Percentiles rank a stretch among this genome's conserved stretches.
Evolutionary conservation across 2,113 vertebrate species (phyloP).

Genomic region (Nyctereutes procyonoides): DNA sequence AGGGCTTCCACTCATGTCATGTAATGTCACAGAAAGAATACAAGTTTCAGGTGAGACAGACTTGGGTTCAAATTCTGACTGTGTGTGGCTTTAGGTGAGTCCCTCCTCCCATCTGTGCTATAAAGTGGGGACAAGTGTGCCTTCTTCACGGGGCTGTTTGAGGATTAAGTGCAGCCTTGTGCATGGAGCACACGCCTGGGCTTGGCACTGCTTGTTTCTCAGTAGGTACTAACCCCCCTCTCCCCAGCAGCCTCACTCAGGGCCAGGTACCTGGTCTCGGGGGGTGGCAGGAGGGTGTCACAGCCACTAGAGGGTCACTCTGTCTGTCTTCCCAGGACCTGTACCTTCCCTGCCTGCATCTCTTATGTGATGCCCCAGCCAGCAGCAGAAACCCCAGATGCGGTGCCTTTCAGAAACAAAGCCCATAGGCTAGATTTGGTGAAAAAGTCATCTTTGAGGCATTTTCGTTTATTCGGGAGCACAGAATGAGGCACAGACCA

Average conservation of each 20-base stretch:
- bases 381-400: not conserved
- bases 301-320: not conserved
- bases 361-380: not conserved
- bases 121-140: not conserved
- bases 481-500: not conserved
- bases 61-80: not conserved
- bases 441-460: not conserved
- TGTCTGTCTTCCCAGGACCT: not conserved
- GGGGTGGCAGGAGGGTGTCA: not conserved
- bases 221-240: rapidly evolving
- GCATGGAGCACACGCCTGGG: too few species aligned
- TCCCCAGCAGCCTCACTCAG: not conserved
- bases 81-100: not conserved
- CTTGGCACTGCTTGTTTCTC: not conserved
- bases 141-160: not conserved
- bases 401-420: not conserved
- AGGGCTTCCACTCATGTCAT: not conserved
- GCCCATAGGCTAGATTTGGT: conserved; percentile 23
- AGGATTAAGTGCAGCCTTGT: not conserved
- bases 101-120: not conserved
- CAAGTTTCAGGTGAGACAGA: not conserved
- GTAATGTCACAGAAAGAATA: not conserved
- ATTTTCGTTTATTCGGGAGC: not conserved
- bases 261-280: too few species aligned
- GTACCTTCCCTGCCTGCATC: not conserved